Percentiles rank a stretch among this genome's conserved stretches.
phyloP scores from a whole-genome alignment of 1,140 invertebrate genomes.

The Apocrypta bakeri region DNA sequence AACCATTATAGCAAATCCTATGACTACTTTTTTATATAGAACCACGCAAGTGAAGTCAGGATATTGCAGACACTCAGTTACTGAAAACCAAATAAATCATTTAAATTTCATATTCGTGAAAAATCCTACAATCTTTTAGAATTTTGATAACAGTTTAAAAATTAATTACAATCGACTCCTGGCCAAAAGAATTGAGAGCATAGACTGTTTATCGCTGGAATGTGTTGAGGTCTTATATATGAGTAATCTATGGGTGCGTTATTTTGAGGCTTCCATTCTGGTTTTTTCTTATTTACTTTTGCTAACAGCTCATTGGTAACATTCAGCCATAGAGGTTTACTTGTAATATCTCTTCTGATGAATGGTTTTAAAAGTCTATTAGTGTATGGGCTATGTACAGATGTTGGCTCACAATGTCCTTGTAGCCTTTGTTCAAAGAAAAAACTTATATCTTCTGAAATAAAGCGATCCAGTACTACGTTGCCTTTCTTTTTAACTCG shows the following conservation, averaged over 20 bases:
- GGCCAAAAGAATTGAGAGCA: slow-evolving; percentile 92
- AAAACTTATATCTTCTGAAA: slow-evolving; percentile 62
- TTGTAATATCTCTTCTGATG: slow-evolving; percentile 81
- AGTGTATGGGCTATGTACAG: slow-evolving; percentile 78
- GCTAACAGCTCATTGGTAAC: slow-evolving; percentile 82
- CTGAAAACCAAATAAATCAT: slow-evolving; percentile 73
- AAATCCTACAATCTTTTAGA: not conserved
- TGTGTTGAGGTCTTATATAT: slow-evolving; percentile 90
- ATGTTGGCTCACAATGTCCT: slow-evolving; percentile 73
- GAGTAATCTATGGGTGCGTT: slow-evolving; percentile 84
- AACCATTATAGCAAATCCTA: slow-evolving; percentile 92
- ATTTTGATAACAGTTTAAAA: slow-evolving; percentile 28
- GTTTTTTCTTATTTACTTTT: slow-evolving; percentile 78
- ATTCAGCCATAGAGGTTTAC: slow-evolving; percentile 80
- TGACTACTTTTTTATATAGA: slow-evolving; percentile 86
- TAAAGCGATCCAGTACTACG: slow-evolving; percentile 72
- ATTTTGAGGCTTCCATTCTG: slow-evolving; percentile 68
- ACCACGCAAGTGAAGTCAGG: slow-evolving; percentile 94
- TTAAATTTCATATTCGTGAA: slow-evolving; percentile 3
- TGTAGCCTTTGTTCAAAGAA: slow-evolving; percentile 72
- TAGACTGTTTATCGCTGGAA: slow-evolving; percentile 88
- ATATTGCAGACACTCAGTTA: slow-evolving; percentile 91
- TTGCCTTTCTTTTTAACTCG: slow-evolving; percentile 53
- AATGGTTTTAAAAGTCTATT: slow-evolving; percentile 85
- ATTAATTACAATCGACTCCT: slow-evolving; percentile 87